Base-by-base conservation (phyloP, 2,888 invertebrate genomes). In the Chrysolina haemoptera region DNA sequence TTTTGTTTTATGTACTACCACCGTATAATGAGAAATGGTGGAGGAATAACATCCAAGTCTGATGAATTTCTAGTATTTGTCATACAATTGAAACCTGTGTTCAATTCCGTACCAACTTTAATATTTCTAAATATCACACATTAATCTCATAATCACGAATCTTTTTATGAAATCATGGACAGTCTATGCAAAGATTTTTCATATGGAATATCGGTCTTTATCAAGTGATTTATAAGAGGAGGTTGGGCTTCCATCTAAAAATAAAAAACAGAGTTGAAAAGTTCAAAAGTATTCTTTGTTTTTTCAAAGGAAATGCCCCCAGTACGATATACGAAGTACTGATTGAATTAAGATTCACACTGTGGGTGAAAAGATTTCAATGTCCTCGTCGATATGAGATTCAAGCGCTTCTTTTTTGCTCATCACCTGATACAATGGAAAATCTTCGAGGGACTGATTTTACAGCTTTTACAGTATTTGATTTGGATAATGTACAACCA, bases 401-500 rank as follows among this genome's bases (percentile, higher is more conserved):
- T 6, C 35, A 0, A 35, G 8, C 8, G 35, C 8, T 8, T 6
- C 11, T 11, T 27, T 46, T 46, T 46, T 14, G 3, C 14, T 46
- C 8, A 8, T 35, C 35, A 35, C 4, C 8, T 14, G 46, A n/a
- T 59, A 35, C n/a, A 1, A 59, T 27, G 59, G 35, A 59, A n/a
- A 1, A 59, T 35, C 22, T 59, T 59, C 35, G 27, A 35, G 9
- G 1, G 8, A 14, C 59, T 14, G 35, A 35, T 59, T n/a, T 22
- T n/a, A 59, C 59, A n/a, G 35, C 59, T 27, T 35, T 59, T 73
- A 75, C 67, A 46, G 27, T 70, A 65, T 43, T 12, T 74, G 63
- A 67, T 70, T 68, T 20, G 55, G 69, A 70, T 55, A 70, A 68
- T 67, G 68, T 68, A 70, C 48, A 72, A 76, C 73, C 75, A 73